Evolutionary conservation across 2,113 vertebrate species (phyloP).

Genomic region (Conger conger): DNA sequence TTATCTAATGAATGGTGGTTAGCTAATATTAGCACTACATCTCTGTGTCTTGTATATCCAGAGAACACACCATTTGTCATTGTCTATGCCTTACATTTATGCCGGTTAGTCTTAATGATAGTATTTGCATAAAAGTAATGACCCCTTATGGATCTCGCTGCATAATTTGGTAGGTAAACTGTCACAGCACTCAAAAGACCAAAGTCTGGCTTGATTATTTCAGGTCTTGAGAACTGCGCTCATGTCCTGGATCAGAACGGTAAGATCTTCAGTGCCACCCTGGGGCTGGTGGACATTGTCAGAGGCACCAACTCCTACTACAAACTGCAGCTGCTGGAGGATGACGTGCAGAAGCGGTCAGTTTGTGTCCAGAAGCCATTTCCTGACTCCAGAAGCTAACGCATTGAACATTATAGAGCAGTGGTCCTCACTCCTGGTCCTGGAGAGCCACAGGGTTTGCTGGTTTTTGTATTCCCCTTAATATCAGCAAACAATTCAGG

Average conservation of each 20-base stretch:
- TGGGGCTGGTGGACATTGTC: slow-evolving; percentile 92
- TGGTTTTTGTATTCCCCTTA: too few relatives aligned
- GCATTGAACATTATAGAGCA: neutral
- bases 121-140: too few relatives aligned
- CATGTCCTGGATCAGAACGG: slow-evolving; percentile 93
- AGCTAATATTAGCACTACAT: too few relatives aligned
- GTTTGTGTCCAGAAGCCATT: slow-evolving; percentile 13
- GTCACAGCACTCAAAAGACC: neutral
- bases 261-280: slow-evolving; percentile 93
- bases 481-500: too few relatives aligned
- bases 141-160: too few relatives aligned
- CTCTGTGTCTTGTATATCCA: too few relatives aligned
- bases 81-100: too few relatives aligned
- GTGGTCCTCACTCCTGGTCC: too few relatives aligned
- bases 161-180: neutral
- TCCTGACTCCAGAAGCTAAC: neutral
- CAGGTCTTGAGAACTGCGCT: slow-evolving; percentile 90
- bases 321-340: slow-evolving; percentile 93
- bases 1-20: too few relatives aligned
- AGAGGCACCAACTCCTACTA: slow-evolving; percentile 97
- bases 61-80: too few relatives aligned
- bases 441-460: too few relatives aligned
- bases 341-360: slow-evolving; percentile 89
- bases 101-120: too few relatives aligned
- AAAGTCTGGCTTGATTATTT: neutral